A percentile compares a stretch with the other conserved stretches of the same genome.
Evolutionary conservation across 2,113 vertebrate species (phyloP).

Genomic region (Synodontis membranacea): DNA sequence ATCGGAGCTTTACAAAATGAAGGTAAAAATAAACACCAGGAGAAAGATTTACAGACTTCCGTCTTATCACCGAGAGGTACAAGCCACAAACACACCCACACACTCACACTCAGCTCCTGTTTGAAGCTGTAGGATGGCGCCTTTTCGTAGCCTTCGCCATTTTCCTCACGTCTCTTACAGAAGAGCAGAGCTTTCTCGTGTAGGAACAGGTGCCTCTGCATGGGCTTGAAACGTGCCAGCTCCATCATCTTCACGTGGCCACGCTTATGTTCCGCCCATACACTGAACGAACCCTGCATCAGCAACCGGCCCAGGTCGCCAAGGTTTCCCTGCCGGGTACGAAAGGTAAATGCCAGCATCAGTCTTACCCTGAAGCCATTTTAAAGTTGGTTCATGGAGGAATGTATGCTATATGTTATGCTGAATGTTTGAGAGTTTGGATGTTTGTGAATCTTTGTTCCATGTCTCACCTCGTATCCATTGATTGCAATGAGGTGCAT

Average conservation of each 20-base stretch:
- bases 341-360: neutral
- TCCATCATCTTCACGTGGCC: constrained; percentile 97
- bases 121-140: constrained; percentile 98
- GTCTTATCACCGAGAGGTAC: neutral
- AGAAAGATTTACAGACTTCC: neutral
- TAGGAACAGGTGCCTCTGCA: constrained; percentile 97
- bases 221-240: constrained; percentile 95
- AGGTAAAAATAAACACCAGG: neutral
- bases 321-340: constrained; percentile 80
- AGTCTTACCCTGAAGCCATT: neutral
- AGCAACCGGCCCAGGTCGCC: constrained; percentile 89
- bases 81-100: neutral
- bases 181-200: constrained; percentile 94
- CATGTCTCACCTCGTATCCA: constrained; percentile 84
- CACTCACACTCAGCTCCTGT: constrained; percentile 87
- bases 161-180: constrained; percentile 95
- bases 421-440: neutral
- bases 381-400: neutral
- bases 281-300: constrained; percentile 97
- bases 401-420: neutral
- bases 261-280: constrained; percentile 97
- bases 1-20: neutral
- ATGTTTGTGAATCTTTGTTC: neutral
- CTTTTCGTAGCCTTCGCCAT: constrained; percentile 94
- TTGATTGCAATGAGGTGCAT: constrained; percentile 99